phyloP scores from a whole-genome alignment of 2,113 vertebrate genomes.

The Malaclemys terrapin region DNA sequence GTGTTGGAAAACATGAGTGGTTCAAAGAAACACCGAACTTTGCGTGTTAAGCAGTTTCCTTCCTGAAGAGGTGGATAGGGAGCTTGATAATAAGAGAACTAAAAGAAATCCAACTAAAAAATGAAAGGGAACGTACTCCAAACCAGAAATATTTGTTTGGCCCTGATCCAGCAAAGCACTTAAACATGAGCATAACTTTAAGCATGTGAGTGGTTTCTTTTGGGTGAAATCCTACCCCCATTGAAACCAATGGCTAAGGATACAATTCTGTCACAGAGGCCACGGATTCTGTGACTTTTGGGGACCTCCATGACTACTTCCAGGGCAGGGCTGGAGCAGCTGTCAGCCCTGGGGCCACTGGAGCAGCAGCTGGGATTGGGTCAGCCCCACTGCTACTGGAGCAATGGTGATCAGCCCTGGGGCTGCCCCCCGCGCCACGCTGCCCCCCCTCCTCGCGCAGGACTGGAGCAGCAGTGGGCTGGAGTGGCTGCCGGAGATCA shows the following conservation, averaged over 20 bases:
- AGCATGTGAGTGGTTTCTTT: not conserved
- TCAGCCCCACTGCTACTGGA: too few relatives aligned
- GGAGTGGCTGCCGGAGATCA: too few relatives aligned
- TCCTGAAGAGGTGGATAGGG: not conserved
- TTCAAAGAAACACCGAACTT: not conserved
- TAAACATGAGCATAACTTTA: not conserved
- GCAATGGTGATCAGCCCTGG: too few relatives aligned
- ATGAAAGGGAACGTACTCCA: not conserved
- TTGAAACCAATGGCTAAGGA: not conserved
- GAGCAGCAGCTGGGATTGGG: too few relatives aligned
- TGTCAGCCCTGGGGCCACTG: too few relatives aligned
- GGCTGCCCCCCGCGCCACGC: too few relatives aligned
- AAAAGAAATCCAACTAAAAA: not conserved
- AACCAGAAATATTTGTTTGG: fast-evolving
- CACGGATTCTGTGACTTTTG: too few relatives aligned
- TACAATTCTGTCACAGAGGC: too few relatives aligned
- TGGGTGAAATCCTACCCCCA: not conserved
- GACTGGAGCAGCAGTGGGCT: too few relatives aligned
- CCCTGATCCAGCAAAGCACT: fast-evolving
- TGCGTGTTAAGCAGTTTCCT: not conserved
- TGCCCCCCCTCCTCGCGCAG: too few relatives aligned
- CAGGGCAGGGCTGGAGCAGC: too few relatives aligned
- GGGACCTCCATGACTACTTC: too few relatives aligned
- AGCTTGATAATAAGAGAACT: not conserved
- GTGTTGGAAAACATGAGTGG: not conserved